Evolutionary conservation across 2,113 vertebrate species (phyloP), one percentile per base, ranked within the genome.

Genomic region (Tetrao urogallus): DNA sequence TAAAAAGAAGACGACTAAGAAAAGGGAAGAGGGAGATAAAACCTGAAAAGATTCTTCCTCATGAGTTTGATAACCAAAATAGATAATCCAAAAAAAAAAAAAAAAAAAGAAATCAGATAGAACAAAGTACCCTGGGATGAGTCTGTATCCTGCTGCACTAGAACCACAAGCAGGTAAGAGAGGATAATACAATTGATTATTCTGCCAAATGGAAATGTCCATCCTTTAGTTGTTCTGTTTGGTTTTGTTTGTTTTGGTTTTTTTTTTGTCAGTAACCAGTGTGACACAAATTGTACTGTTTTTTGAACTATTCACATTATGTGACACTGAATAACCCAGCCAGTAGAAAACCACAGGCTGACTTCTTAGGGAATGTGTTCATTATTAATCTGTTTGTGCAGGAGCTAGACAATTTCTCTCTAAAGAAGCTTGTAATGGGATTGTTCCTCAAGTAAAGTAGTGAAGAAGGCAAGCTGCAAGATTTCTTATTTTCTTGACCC

Each of bases 1-100:
- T 90, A 60, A 79, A 15, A 60, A 70, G 57, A 92, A 70, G 32
- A 60, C 10, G 16, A 56, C 28, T 27, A 64, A 91, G 34, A 58
- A 82, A 93, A 87, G 4, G 21, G 30, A 92, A 86, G 64, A 82
- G 45, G 60, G 73, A 89, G 27, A 71, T 67, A 91, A 89, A 92
- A 92, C 66, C 28, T 69, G 42, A 92, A 71, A 94, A 90, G 11
- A 69, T 85, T 95, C 83, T 93, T 86, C 82, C n/a, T 72, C 58
- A 84, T 65, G 73, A 93, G 93, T 96, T 94, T 96, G 61, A 64
- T 78, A 82, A 83, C 65, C 89, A 90, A 81, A 97, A 95, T 95
- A 97, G 94, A 97, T 96, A 94, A 96, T 80, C 13, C 66, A 25
- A 52, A 50, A 47, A 81, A 79, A 60, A 77, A 89, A 92, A 83